Evolutionary conservation across 1,140 invertebrate species (phyloP).

Genomic region (Nephila pilipes): DNA sequence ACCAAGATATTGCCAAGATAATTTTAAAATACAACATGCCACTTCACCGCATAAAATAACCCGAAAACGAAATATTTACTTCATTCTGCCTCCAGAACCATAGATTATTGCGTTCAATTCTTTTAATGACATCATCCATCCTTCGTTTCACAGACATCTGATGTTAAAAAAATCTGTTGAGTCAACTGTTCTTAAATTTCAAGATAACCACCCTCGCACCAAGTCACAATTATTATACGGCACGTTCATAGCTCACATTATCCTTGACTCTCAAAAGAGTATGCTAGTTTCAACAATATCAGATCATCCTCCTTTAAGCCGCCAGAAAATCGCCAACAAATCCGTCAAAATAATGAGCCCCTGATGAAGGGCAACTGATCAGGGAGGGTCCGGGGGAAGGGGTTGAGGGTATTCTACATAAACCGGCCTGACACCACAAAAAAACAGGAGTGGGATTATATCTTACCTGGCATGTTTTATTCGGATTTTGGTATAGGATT

Average conservation of each 20-base stretch:
- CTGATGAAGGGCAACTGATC: slow-evolving; percentile 26
- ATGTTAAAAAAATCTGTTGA: slow-evolving; percentile 17
- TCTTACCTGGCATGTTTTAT: slow-evolving; percentile 35
- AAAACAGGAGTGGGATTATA: background rate
- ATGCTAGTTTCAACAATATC: slow-evolving; percentile 1
- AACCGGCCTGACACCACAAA: slow-evolving; percentile 57
- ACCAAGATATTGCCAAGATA: no score
- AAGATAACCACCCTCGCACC: background rate
- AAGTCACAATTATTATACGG: background rate
- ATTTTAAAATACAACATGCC: no score
- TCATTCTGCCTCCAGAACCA: background rate
- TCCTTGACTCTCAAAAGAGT: background rate
- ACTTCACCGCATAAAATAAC: no score
- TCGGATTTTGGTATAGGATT: slow-evolving; percentile 55
- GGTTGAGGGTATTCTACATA: background rate
- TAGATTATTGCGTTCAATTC: no score
- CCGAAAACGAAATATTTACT: background rate
- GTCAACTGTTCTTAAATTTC: slow-evolving; percentile 29
- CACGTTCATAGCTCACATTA: background rate
- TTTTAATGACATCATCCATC: slow-evolving; percentile 1
- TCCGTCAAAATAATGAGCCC: slow-evolving; percentile 21
- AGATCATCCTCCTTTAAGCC: slow-evolving; percentile 24
- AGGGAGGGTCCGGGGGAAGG: background rate
- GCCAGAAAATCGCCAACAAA: background rate
- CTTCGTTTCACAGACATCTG: background rate